Conservation (phyloP, 2,113 vertebrate genomes). For the Grantiella picta region DNA sequence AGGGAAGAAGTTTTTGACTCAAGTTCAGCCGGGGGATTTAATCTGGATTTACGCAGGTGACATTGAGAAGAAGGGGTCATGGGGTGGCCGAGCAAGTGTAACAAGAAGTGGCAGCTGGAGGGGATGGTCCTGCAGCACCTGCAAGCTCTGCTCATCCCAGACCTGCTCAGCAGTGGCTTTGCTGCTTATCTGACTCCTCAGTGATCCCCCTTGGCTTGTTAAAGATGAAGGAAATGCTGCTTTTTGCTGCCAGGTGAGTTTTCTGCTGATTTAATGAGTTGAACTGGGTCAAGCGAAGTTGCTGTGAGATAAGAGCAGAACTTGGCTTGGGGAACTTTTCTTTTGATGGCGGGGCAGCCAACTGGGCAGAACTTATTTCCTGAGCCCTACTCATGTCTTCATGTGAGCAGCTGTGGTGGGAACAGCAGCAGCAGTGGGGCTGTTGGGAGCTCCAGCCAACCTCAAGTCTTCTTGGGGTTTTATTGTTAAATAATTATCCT, state of each 20-base stretch:
- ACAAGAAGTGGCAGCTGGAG: not conserved
- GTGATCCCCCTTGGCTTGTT: not conserved
- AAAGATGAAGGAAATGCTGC: not conserved
- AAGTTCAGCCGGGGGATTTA: not conserved
- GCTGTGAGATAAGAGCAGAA: not conserved
- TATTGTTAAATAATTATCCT: not conserved
- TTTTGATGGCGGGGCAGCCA: not conserved
- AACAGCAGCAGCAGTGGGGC: not conserved
- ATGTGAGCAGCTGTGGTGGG: not conserved
- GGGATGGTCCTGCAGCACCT: not conserved
- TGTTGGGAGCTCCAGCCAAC: not conserved
- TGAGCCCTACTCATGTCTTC: rapidly evolving
- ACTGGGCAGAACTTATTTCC: rapidly evolving
- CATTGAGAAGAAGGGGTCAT: not conserved
- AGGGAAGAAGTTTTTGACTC: not conserved
- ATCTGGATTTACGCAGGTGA: not conserved
- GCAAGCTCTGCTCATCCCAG: not conserved
- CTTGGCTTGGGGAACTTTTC: not conserved
- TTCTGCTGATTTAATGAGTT: not conserved
- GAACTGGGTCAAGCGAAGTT: not conserved
- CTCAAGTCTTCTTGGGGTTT: not conserved
- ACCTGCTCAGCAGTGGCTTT: not conserved
- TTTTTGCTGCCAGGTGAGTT: not conserved
- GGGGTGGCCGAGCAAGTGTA: not conserved
- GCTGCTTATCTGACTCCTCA: not conserved